Evolutionary conservation across 2,797 vertebrate genomes (phyloP).

Genomic region (Tachyglossus aculeatus): DNA sequence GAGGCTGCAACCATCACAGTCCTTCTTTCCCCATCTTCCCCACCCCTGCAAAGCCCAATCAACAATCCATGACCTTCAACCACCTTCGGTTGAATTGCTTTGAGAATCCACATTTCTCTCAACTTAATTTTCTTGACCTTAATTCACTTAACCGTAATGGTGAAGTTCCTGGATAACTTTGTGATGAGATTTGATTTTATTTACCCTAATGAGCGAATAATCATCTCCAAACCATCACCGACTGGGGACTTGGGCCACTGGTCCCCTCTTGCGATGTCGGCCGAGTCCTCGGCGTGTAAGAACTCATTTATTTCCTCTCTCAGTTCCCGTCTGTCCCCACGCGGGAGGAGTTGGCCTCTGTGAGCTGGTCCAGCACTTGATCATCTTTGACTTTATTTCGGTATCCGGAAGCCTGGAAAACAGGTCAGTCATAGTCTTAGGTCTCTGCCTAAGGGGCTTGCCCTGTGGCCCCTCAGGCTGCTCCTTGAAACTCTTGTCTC

Average conservation of each 20-base stretch:
- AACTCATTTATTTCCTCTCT: not conserved
- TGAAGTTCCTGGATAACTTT: not conserved
- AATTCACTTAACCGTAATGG: not conserved
- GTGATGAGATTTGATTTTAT: not conserved
- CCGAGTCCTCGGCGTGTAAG: not conserved
- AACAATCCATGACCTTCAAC: not conserved
- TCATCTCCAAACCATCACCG: not conserved
- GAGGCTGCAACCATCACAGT: not conserved
- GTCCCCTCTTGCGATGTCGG: not conserved
- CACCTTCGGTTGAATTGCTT: not conserved
- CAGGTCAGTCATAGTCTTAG: slow-evolving; percentile 68
- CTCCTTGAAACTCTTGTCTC: too few species aligned
- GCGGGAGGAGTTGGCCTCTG: slow-evolving; percentile 84
- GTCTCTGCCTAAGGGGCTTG: too few species aligned
- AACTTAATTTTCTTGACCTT: not conserved
- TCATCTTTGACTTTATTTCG: slow-evolving; percentile 82
- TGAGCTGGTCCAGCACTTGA: slow-evolving; percentile 84
- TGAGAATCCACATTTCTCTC: not conserved
- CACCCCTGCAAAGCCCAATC: not conserved
- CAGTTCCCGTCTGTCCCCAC: slow-evolving; percentile 86
- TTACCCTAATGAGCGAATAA: not conserved
- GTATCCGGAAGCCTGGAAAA: slow-evolving; percentile 76
- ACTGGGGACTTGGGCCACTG: not conserved
- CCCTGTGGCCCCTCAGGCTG: too few species aligned
- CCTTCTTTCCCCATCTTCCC: not conserved